Percentiles rank a stretch among this genome's conserved stretches.
Conservation (phyloP, 2,797 vertebrate species). For the Anomalospiza imberbis region DNA sequence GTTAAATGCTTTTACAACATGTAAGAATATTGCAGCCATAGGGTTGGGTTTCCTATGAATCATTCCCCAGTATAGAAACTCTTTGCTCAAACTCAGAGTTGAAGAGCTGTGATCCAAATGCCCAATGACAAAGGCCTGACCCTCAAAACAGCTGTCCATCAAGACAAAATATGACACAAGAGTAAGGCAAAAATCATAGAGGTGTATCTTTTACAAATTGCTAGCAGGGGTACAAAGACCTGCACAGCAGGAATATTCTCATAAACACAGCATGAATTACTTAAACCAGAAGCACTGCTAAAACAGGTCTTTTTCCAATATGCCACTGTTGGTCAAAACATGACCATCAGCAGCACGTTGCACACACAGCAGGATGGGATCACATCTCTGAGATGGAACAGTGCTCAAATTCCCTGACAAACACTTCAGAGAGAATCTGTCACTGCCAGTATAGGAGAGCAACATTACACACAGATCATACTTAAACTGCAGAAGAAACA, state of each 20-base stretch:
- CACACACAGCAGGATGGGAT: neutral
- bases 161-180: neutral
- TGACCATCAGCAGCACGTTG: neutral
- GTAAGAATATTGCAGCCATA: neutral
- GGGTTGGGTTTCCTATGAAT: neutral
- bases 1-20: neutral
- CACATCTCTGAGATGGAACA: neutral
- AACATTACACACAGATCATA: neutral
- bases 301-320: neutral
- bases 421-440: neutral
- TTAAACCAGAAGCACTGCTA: neutral
- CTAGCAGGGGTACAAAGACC: neutral
- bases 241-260: neutral
- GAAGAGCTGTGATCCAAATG: neutral
- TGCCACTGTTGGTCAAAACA: neutral
- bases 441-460: neutral
- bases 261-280: neutral
- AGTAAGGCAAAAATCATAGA: neutral
- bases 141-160: neutral
- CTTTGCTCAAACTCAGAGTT: neutral
- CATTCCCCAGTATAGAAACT: neutral
- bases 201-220: neutral
- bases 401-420: neutral
- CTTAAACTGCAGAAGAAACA: neutral
- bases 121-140: neutral